Base-by-base conservation (phyloP, 2,888 invertebrate species). In the Netelia virgata region DNA sequence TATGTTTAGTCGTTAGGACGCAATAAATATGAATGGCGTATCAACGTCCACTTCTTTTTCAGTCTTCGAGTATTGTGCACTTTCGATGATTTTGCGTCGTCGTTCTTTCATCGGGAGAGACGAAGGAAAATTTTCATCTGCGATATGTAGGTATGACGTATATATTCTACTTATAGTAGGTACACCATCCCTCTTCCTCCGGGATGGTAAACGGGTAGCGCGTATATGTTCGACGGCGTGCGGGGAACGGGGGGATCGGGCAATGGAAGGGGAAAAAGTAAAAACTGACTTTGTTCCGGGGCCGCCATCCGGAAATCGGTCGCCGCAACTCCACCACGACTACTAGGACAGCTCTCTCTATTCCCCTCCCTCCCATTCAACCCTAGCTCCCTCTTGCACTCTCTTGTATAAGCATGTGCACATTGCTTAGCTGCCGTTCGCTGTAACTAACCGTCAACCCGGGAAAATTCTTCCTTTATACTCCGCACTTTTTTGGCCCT, bases 261-360 rank as follows among this genome's bases (percentile, higher is more conserved):
- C 6, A 47, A n/a, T 53, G 28, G 36, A 43, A 41, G 3, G 36
- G 20, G 75, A 41, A 64, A 68, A 82, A 64, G 41, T 70, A 61
- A 74, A 82, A 87, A 76, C 70, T 84, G 82, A 88, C 70, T 85
- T 88, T 88, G 86, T 88, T 88, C 87, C 87, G 84, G 83, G 77
- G 86, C 84, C 83, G 86, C 88, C 88, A 90, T 87, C 90, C 88
- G 89, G 88, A 91, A 90, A 89, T 86, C 86, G 87, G 72, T 86
- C 81, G 50, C 80, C 74, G 78, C 75, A 75, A 79, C 72, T 74
- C 75, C 64, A 69, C 63, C 64, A 61, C 55, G 55, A 20, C 20
- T 69, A 53, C 64, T 74, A 20, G 43, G 20, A 76, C 47, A 59
- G 28, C 68, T 47, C 36, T 41, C n/a, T 59, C 14, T 1, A 28